phyloP scores from a whole-genome alignment of 2,113 vertebrate species.

The Myocastor coypus region DNA sequence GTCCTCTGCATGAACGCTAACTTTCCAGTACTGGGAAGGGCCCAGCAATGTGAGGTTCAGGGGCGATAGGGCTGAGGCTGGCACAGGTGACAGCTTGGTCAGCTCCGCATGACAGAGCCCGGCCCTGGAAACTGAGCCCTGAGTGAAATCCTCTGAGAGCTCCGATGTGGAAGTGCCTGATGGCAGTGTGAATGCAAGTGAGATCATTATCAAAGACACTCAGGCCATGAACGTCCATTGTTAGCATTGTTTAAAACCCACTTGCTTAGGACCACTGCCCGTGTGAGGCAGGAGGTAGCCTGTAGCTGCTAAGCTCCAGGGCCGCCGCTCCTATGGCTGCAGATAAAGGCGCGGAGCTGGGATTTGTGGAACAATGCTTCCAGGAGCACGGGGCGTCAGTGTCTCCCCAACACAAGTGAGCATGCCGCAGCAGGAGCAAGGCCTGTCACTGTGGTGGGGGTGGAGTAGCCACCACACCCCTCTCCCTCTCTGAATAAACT shows the following conservation, averaged over 20 bases:
- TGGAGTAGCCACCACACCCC: background rate
- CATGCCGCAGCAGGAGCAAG: background rate
- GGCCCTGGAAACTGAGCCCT: background rate
- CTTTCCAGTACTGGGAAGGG: background rate
- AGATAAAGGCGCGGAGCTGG: background rate
- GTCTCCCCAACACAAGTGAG: background rate
- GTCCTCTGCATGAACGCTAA: background rate
- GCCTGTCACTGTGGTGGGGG: background rate
- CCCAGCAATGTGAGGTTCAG: background rate
- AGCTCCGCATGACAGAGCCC: background rate
- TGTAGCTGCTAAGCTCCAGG: background rate
- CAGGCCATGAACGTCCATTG: background rate
- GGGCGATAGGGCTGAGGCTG: background rate
- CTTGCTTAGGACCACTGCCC: background rate
- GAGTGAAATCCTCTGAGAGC: background rate
- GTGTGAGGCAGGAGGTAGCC: background rate
- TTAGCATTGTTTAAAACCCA: background rate
- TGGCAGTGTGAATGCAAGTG: background rate
- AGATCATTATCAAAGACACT: background rate
- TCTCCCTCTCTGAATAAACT: conserved; percentile 60
- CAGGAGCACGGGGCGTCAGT: background rate
- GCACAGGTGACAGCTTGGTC: background rate
- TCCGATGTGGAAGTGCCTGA: background rate
- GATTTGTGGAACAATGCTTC: background rate
- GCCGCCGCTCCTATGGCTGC: background rate